Evolutionary conservation across 2,888 invertebrate species (phyloP).

Genomic region (Tiphia femorata): DNA sequence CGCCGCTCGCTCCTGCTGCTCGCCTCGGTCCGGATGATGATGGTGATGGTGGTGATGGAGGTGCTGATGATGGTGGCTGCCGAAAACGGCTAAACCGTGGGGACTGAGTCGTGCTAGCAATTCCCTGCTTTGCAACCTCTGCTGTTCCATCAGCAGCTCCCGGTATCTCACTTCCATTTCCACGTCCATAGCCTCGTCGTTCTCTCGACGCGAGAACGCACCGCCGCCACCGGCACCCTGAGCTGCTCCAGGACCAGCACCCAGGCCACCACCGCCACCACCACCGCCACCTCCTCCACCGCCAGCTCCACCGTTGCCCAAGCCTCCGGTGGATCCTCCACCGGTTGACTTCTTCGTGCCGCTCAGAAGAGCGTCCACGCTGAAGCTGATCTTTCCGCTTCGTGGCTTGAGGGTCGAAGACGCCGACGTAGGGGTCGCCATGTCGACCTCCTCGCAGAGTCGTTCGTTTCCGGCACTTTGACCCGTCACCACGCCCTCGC

Average conservation of each 20-base stretch:
- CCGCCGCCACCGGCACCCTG: constrained; percentile 1
- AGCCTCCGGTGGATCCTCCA: constrained; percentile 24
- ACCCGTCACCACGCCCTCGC: constrained; percentile 49
- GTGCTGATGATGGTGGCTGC: constrained; percentile 50
- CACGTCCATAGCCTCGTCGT: constrained; percentile 40
- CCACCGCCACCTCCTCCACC: constrained; percentile 29
- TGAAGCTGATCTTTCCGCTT: constrained; percentile 78
- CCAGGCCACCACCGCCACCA: constrained; percentile 30
- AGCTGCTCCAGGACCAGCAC: not conserved
- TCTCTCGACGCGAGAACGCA: constrained; percentile 34
- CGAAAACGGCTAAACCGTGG: constrained; percentile 50
- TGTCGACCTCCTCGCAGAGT: constrained; percentile 56
- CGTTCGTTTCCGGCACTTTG: constrained; percentile 49
- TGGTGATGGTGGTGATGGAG: constrained; percentile 36
- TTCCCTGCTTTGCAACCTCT: constrained; percentile 60
- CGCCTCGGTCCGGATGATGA: constrained; percentile 31
- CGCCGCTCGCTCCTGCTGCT: constrained; percentile 8
- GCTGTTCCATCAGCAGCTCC: constrained; percentile 60
- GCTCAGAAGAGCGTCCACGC: constrained; percentile 77
- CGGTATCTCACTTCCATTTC: constrained; percentile 62
- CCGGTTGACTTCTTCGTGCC: constrained; percentile 59
- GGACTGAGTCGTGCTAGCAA: constrained; percentile 61
- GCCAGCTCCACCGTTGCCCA: constrained; percentile 13
- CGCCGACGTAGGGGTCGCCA: constrained; percentile 61
- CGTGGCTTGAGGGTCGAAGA: constrained; percentile 63